Conservation (phyloP, 2,797 vertebrate genomes). For the Garrulus glandarius region DNA sequence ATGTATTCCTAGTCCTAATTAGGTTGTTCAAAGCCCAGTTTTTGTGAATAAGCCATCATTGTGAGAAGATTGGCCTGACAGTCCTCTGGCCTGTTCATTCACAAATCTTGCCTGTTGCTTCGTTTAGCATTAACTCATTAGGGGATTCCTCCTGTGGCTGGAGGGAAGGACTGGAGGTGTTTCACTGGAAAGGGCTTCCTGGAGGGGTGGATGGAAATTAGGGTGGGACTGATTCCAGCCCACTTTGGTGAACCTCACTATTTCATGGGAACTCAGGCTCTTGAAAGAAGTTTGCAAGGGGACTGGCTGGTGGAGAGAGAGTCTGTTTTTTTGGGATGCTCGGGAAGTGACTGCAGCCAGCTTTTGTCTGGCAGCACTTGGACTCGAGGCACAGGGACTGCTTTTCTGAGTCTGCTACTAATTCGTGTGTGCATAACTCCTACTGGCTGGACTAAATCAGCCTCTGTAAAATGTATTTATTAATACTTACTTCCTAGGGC, state of each 20-base stretch:
- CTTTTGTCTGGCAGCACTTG: slow-evolving; percentile 48
- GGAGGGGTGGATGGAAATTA: background rate
- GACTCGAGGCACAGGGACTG: background rate
- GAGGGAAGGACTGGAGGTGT: background rate
- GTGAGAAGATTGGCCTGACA: slow-evolving; percentile 40
- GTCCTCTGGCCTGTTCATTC: slow-evolving; percentile 46
- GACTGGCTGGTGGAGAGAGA: background rate
- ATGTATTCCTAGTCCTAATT: slow-evolving; percentile 54
- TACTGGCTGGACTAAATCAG: slow-evolving; percentile 56
- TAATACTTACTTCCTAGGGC: slow-evolving; percentile 66
- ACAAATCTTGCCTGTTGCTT: slow-evolving; percentile 48
- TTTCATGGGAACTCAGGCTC: background rate
- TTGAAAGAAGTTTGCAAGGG: background rate
- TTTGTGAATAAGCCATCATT: slow-evolving; percentile 63
- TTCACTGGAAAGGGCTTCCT: background rate
- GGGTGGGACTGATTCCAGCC: background rate
- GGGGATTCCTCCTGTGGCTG: background rate
- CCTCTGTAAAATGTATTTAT: slow-evolving; percentile 67
- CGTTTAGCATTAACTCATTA: background rate
- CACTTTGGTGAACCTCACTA: background rate
- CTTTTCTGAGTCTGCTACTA: slow-evolving; percentile 55
- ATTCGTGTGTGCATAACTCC: slow-evolving; percentile 58
- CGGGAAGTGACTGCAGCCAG: slow-evolving; percentile 8
- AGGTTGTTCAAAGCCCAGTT: slow-evolving; percentile 48
- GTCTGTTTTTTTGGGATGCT: background rate